These are phyloP conservation scores for Metallyticus violacea DNA, from an alignment of 2,888 invertebrate species.

Conservation along the genomic window DNA sequence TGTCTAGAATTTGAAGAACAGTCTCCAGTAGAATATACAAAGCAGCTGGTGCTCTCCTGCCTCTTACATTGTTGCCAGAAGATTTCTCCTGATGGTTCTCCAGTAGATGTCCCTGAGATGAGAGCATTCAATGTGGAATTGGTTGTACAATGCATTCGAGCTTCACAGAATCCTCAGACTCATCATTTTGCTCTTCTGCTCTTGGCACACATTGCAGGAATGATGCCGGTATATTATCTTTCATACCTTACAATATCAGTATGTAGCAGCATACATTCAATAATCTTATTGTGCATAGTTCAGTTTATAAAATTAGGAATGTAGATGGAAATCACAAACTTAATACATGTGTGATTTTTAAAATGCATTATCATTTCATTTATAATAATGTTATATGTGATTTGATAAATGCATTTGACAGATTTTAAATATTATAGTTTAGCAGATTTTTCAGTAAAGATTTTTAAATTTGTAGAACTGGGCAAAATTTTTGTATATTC, in stretches of 20 bases:
- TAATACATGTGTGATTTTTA: background rate
- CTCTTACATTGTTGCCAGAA: slow-evolving; percentile 69
- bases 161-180: slow-evolving; percentile 91
- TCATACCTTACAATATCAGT: no score
- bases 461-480: no score
- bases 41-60: slow-evolving; percentile 78
- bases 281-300: no score
- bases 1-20: slow-evolving; percentile 81
- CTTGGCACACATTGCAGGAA: slow-evolving; percentile 71
- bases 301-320: no score
- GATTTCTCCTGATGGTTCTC: slow-evolving; percentile 47
- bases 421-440: no score
- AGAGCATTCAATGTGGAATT: slow-evolving; percentile 63
- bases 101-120: slow-evolving; percentile 40
- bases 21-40: slow-evolving; percentile 79
- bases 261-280: no score
- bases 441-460: no score
- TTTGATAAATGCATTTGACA: no score
- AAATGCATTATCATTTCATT: background rate
- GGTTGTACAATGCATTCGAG: slow-evolving; percentile 84
- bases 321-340: no score
- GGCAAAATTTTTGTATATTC: no score
- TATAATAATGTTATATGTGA: no score
- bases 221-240: slow-evolving; percentile 59
- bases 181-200: slow-evolving; percentile 90